Evolutionary conservation across 2,797 vertebrate species (phyloP).

Genomic region (Sebastes trivittatus): DNA sequence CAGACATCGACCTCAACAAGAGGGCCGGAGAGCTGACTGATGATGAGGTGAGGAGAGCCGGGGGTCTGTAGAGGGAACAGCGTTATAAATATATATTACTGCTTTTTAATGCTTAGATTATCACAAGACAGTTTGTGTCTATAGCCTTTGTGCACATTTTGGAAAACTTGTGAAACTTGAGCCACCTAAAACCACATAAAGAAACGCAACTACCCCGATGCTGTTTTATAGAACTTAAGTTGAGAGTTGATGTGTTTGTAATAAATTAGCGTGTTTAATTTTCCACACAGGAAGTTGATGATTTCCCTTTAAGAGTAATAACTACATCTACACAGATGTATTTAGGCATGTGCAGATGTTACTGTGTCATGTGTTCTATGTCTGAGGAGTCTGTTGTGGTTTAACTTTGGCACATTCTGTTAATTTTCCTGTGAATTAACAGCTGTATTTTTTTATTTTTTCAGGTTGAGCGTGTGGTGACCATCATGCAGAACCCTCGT

Average conservation of each 20-base stretch:
- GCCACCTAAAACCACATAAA: too few relatives aligned
- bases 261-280: too few relatives aligned
- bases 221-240: too few relatives aligned
- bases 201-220: too few relatives aligned
- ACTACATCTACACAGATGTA: neutral
- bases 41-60: constrained; percentile 85
- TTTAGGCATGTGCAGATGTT: neutral
- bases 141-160: too few relatives aligned
- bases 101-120: neutral
- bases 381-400: neutral
- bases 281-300: too few relatives aligned
- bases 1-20: constrained; percentile 94
- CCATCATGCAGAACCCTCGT: constrained; percentile 97
- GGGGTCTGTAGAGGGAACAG: neutral
- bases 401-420: neutral
- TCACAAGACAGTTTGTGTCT: neutral
- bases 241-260: too few relatives aligned
- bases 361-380: accelerated
- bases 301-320: too few relatives aligned
- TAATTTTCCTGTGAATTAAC: neutral
- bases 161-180: too few relatives aligned
- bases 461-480: constrained; percentile 93
- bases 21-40: constrained; percentile 93
- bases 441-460: neutral
- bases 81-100: neutral